Evolutionary conservation across 1,140 invertebrate species (phyloP).

Genomic region (Lethocerus indicus): DNA sequence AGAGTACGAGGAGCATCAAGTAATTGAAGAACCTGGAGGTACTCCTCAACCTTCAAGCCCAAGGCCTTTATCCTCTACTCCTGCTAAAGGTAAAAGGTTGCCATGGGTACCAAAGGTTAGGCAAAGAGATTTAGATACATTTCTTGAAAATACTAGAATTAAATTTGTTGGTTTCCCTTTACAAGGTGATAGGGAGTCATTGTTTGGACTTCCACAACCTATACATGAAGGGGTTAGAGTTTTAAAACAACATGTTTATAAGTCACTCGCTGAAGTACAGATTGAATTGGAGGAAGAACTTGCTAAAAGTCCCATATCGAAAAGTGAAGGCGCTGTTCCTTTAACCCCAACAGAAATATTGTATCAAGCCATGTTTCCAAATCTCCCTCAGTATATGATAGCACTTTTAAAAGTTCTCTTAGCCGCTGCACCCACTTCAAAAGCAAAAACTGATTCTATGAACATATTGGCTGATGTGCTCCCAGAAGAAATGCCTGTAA

Average conservation of each 20-base stretch:
- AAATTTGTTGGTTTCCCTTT: constrained; percentile 93
- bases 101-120: constrained; percentile 96
- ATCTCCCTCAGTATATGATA: constrained; percentile 93
- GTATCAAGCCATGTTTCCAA: constrained; percentile 82
- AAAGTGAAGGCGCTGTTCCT: constrained; percentile 49
- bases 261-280: constrained; percentile 66
- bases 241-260: constrained; percentile 72
- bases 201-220: constrained; percentile 83
- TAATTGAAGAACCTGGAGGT: constrained; percentile 23
- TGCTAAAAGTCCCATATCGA: constrained; percentile 43
- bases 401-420: constrained; percentile 91
- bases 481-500: constrained; percentile 94
- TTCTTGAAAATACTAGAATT: constrained; percentile 74
- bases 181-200: constrained; percentile 64
- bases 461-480: constrained; percentile 96
- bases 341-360: constrained; percentile 72
- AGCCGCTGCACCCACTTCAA: constrained; percentile 92
- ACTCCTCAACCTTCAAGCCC: constrained; percentile 30
- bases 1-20: constrained; percentile 29
- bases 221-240: constrained; percentile 90
- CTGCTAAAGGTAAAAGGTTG: constrained; percentile 39
- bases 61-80: constrained; percentile 29
- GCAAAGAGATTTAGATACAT: constrained; percentile 79
- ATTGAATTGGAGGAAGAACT: constrained; percentile 71
- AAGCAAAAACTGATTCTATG: constrained; percentile 94